Evolutionary conservation across 2,888 invertebrate species (phyloP).

Genomic region (Biston betularia): DNA sequence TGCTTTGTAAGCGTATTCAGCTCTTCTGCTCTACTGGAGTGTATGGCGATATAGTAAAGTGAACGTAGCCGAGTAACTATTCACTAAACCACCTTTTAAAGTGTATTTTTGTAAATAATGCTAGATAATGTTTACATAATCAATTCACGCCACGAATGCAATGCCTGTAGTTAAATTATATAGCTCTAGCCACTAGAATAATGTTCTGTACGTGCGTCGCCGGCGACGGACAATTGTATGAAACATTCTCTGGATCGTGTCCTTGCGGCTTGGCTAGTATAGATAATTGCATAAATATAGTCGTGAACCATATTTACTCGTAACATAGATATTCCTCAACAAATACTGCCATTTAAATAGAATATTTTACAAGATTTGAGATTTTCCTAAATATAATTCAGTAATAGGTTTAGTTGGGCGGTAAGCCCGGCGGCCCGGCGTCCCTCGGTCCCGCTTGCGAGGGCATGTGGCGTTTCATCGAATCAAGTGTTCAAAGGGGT

Average conservation of each 20-base stretch:
- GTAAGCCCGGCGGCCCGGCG: not conserved
- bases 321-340: conserved; percentile 18
- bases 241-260: not conserved
- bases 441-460: not conserved
- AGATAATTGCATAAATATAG: conserved; percentile 6
- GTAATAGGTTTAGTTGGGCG: conserved; percentile 8
- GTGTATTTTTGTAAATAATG: conserved; percentile 20
- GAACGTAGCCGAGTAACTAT: conserved; percentile 27
- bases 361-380: conserved; percentile 3
- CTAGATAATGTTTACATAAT: conserved; percentile 10
- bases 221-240: not conserved
- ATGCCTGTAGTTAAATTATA: conserved; percentile 48
- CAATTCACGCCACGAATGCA: conserved; percentile 40
- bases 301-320: conserved; percentile 1
- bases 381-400: conserved; percentile 3
- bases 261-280: not conserved
- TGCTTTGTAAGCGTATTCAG: not conserved
- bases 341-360: conserved; percentile 16
- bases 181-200: conserved; percentile 23
- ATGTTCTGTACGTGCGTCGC: not conserved
- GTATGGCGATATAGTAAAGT: conserved; percentile 4
- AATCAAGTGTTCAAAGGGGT: conserved; percentile 45
- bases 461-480: conserved; percentile 7
- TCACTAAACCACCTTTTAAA: conserved; percentile 26
- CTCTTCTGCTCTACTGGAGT: conserved; percentile 1